Evolutionary conservation across 2,797 vertebrate genomes (phyloP).

Genomic region (Chaenodraco wilsoni): DNA sequence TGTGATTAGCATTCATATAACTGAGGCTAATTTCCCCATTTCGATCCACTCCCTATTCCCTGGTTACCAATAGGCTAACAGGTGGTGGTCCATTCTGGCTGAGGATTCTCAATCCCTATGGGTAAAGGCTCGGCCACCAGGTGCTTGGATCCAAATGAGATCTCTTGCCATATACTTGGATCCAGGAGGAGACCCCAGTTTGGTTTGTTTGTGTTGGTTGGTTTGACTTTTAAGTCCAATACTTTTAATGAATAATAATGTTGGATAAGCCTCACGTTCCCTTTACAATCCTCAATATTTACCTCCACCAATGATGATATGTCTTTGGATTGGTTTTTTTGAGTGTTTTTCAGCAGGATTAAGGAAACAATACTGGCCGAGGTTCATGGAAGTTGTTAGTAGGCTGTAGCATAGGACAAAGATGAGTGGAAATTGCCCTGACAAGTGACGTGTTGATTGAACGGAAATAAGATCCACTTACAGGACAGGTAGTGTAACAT

Average conservation of each 20-base stretch:
- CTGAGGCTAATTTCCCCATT: constrained; percentile 3
- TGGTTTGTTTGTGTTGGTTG: neutral
- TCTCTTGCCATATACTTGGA: neutral
- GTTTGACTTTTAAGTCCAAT: neutral
- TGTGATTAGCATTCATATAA: neutral
- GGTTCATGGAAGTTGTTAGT: too few relatives aligned
- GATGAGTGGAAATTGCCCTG: too few relatives aligned
- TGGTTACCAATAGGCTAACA: neutral
- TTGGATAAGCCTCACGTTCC: neutral
- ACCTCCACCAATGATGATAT: too few relatives aligned
- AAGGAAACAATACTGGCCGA: too few relatives aligned
- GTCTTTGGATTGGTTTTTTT: too few relatives aligned
- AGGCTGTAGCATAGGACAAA: too few relatives aligned
- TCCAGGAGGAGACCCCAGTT: neutral
- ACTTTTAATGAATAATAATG: neutral
- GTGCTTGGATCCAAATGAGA: neutral
- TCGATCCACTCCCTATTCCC: neutral
- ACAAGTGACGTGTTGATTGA: neutral
- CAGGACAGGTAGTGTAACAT: neutral
- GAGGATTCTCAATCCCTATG: neutral
- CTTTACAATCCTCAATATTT: neutral
- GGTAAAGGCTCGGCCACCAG: neutral
- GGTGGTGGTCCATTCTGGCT: neutral
- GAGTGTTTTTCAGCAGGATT: too few relatives aligned
- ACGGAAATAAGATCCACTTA: neutral